Percentiles rank a stretch among this genome's conserved stretches.
These are phyloP conservation scores for Petrocephalus microphthalmus DNA, from an alignment of 2,113 vertebrate genomes.

Conservation along the genomic window DNA sequence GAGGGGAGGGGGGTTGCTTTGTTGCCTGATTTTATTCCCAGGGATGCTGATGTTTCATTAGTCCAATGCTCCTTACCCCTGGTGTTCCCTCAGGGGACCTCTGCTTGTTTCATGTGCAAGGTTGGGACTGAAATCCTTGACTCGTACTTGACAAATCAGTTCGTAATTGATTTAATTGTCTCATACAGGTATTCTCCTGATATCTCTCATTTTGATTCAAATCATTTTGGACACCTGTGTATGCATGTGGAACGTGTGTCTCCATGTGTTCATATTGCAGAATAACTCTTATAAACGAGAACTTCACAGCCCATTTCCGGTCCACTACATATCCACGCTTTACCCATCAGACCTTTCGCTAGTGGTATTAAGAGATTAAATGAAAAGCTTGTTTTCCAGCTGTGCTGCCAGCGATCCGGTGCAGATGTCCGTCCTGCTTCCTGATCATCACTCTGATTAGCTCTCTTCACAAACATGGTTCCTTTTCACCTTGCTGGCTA, in stretches of 20 bases:
- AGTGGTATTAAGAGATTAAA: neutral
- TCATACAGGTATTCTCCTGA: neutral
- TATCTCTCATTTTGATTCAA: neutral
- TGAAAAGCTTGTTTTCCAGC: neutral
- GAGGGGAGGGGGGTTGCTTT: neutral
- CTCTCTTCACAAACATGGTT: neutral
- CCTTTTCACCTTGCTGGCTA: neutral
- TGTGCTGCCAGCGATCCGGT: neutral
- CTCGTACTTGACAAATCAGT: neutral
- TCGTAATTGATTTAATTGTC: neutral
- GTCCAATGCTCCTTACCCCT: neutral
- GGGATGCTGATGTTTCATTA: neutral
- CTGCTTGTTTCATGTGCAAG: neutral
- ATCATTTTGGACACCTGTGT: neutral
- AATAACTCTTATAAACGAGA: neutral
- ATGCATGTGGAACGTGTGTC: neutral
- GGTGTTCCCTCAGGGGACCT: neutral
- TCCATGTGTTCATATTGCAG: neutral
- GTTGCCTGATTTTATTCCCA: neutral
- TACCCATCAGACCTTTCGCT: neutral
- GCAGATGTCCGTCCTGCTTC: neutral
- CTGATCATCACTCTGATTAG: neutral
- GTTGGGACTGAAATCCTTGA: neutral
- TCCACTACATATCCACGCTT: neutral
- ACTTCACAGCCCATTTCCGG: neutral